Evolutionary conservation across 2,888 invertebrate genomes (phyloP), one percentile per base, ranked within the genome.

Genomic region (Diplolepis rosae): DNA sequence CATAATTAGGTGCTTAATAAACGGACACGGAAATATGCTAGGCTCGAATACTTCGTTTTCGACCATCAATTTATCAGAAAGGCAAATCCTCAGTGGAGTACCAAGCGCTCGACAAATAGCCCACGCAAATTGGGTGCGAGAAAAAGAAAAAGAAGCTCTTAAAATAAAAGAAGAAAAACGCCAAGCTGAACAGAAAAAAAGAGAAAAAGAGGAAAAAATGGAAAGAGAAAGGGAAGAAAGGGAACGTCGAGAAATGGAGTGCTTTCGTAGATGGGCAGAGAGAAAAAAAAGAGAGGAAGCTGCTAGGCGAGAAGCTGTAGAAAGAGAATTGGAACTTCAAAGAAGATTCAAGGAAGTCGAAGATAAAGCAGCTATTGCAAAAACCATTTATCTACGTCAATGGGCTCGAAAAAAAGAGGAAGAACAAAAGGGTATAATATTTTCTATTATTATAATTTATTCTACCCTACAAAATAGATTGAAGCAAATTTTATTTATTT

Each of bases 381-480:
- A 87, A 56, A 84, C 85, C 24, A 86, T 87, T 50, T 82, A 84
- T 69, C 85, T 89, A 56, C 84, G 83, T 9, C 82, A 87, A 50
- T 93, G 93, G 93, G 87, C 90, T 30, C 90, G 89, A 65, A 91
- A 89, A 78, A 93, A 93, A 76, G 91, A 92, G 68, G 91, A 92
- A 70, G 89, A 90, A 13, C 90, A 91, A 69, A 91, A 92, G 90
- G 90, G 93, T 93, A 84, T 28, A 30, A 1, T 18, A 18, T 45
- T 52, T 51, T 51, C 13, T 24, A 3, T 3, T 4, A 54, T 18
- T 30, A 13, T 27, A 11, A 24, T 51, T 15, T 28, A 82, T 35
- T 18, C 69, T 61, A 52, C 7, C 48, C 56, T 61, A 13, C 52
- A 35, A 71, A 66, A 22, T n/a, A n/a, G n/a, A n/a, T n/a, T n/a